Evolutionary conservation across 2,888 invertebrate genomes (phyloP).

Genomic region (Drosophila lutescens): DNA sequence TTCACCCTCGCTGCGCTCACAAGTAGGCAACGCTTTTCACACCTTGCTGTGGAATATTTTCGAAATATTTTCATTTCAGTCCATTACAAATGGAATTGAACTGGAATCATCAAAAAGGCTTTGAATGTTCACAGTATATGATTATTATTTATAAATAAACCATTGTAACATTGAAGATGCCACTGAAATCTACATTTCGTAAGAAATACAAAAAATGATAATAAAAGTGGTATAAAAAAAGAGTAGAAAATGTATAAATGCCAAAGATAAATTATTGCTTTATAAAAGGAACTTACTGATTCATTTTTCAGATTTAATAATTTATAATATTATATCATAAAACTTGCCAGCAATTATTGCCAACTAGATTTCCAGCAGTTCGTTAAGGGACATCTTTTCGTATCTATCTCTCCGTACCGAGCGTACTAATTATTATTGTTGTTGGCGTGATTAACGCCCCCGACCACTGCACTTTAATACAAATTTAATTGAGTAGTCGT

Average conservation of each 20-base stretch:
- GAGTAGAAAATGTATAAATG: not conserved
- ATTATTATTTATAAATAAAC: no score
- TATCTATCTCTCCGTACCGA: not conserved
- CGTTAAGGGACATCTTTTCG: conserved; percentile 7
- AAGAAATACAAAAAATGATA: no score
- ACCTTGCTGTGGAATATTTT: conserved; percentile 3
- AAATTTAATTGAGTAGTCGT: conserved; percentile 78
- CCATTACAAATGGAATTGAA: not conserved
- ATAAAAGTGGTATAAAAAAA: not conserved
- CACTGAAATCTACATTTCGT: no score
- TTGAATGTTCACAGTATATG: not conserved
- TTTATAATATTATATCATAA: not conserved
- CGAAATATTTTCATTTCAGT: not conserved
- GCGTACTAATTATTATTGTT: conserved; percentile 35
- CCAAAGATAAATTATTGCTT: no score
- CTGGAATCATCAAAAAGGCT: not conserved
- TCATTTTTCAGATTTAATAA: no score
- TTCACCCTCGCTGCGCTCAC: conserved; percentile 27
- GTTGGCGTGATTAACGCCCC: conserved; percentile 36
- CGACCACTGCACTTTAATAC: conserved; percentile 53
- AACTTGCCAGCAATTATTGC: not conserved
- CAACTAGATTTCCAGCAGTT: conserved; percentile 13
- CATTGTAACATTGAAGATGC: no score
- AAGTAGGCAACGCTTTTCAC: conserved; percentile 34
- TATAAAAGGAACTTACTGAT: no score